Evolutionary conservation across 2,113 vertebrate genomes (phyloP), one percentile per base, ranked within the genome.

Genomic region (Raja brachyura): DNA sequence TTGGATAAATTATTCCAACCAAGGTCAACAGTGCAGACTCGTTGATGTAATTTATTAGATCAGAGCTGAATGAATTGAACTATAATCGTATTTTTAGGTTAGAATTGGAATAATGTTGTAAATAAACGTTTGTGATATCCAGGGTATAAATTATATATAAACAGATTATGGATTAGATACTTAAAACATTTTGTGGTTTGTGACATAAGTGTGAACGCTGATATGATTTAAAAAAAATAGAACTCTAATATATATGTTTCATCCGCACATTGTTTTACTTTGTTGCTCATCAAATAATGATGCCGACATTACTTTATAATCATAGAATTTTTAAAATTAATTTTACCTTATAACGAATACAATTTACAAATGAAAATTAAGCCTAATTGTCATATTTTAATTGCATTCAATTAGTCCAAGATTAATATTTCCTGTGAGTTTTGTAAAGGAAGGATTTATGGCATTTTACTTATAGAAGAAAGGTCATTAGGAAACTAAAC

Each of bases 301-400:
- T 63, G 31, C 14, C 6, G 39, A 8, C 33, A 5, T 6, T 61
- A 88, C 59, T 31, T 31, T 16, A 18, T 5, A 7, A 63, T 61
- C 61, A 14, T n/a, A 31, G 28, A 63, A 25, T 9, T 20, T 70
- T 92, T 25, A 48, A n/a, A 68, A 18, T 92, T 39, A 92, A 48
- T 31, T 20, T 39, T 5, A 48, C 48, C 10, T 70, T 39, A 13
- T 83, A 92, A 92, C 33, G 25, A 48, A 70, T 73, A 20, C 9
- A 73, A 73, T 48, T 92, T 73, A 73, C 88, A 92, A 13, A 73
- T 22, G 33, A 92, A 92, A 92, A 92, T 73, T 13, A 90, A 48
- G 7, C 59, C 2, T 73, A 92, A 48, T 48, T 73, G 66, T 92
- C 7, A 92, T 48, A 48, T 10, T 92, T 92, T 48, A 70, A 92